phyloP scores from a whole-genome alignment of 2,888 invertebrate species.

The Drosophila neonasuta region DNA sequence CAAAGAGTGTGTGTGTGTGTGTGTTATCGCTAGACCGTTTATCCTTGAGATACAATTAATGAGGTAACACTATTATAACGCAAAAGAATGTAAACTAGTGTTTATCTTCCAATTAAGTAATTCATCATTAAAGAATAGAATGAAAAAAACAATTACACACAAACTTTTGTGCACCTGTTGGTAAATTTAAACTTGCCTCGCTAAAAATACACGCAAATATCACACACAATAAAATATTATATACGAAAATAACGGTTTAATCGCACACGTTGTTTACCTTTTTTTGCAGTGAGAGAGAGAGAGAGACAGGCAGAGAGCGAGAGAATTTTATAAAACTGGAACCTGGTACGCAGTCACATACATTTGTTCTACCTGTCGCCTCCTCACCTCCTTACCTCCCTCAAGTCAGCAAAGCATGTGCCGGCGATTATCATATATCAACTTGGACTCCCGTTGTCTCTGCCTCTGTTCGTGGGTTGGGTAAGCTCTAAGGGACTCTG shows the following conservation, averaged over 20 bases:
- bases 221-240: slow-evolving; percentile 17
- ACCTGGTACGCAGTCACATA: slow-evolving; percentile 23
- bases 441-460: slow-evolving; percentile 33
- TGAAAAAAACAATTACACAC: neutral
- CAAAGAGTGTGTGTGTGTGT: too few species aligned
- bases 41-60: slow-evolving; percentile 6
- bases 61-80: neutral
- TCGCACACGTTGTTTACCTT: slow-evolving; percentile 36
- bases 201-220: slow-evolving; percentile 32
- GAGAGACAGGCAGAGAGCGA: neutral
- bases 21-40: slow-evolving; percentile 18
- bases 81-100: slow-evolving; percentile 1
- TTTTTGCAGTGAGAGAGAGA: slow-evolving; percentile 5
- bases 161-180: slow-evolving; percentile 22
- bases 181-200: slow-evolving; percentile 27
- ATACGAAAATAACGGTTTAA: slow-evolving; percentile 38
- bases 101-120: slow-evolving; percentile 2
- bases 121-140: neutral
- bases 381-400: neutral
- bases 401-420: slow-evolving; percentile 35
- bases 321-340: slow-evolving; percentile 54
- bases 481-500: slow-evolving; percentile 13
- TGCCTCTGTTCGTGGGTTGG: slow-evolving; percentile 17
- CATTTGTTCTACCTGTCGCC: neutral
- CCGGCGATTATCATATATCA: slow-evolving; percentile 66